phyloP scores from a whole-genome alignment of 1,140 invertebrate species.

The Aradophagus sp. region DNA sequence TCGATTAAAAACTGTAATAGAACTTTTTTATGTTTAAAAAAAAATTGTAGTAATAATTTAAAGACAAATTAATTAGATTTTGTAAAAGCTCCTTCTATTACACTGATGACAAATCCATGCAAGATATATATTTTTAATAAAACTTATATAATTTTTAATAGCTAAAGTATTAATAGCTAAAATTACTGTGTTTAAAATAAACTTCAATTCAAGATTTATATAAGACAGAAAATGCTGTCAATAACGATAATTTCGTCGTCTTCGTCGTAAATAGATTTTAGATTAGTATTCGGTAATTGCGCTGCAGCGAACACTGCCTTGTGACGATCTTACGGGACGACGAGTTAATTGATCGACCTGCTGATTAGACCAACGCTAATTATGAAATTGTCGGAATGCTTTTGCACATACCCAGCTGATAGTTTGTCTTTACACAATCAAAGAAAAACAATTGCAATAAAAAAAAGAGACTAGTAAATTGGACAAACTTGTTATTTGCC shows the following conservation, averaged over 20 bases:
- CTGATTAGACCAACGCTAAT: conserved; percentile 50
- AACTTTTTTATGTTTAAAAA: no score
- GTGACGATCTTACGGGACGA: conserved; percentile 50
- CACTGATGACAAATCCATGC: no score
- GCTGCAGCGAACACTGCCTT: conserved; percentile 34
- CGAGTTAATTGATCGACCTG: conserved; percentile 59
- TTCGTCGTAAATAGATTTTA: conserved; percentile 27
- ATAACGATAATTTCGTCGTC: conserved; percentile 16
- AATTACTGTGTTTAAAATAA: no score
- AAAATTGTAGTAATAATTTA: no score
- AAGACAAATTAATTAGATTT: no score
- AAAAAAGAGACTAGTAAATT: conserved; percentile 15
- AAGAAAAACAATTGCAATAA: conserved; percentile 33
- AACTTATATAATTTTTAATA: no score
- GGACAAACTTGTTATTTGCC: conserved; percentile 11
- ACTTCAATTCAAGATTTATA: no score
- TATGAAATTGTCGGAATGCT: conserved; percentile 60
- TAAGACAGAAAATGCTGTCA: no score
- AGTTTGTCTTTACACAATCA: conserved; percentile 31
- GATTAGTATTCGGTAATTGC: conserved; percentile 59
- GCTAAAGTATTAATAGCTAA: no score
- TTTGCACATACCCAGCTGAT: conserved; percentile 29
- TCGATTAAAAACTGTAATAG: no score
- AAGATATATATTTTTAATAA: no score
- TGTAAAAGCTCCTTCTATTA: no score